Evolutionary conservation across 2,797 vertebrate species (phyloP).

Genomic region (Xiphophorus birchmanni): DNA sequence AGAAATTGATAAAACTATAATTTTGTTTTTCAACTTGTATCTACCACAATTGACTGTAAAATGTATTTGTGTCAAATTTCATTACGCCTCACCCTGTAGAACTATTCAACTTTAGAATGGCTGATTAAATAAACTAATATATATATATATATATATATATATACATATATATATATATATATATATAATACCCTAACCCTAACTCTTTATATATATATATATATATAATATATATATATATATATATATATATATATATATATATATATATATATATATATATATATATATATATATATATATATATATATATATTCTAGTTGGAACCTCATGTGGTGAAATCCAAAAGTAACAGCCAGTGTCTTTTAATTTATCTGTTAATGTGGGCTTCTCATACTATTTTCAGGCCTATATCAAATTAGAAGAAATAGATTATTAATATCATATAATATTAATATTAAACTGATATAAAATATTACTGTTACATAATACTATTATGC

Average conservation of each 20-base stretch:
- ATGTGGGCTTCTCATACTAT: neutral
- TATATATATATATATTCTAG: too few relatives aligned
- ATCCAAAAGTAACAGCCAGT: neutral
- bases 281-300: too few relatives aligned
- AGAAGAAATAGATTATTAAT: neutral
- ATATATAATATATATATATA: too few relatives aligned
- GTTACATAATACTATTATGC: neutral
- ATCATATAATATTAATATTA: neutral
- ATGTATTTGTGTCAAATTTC: neutral
- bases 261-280: too few relatives aligned
- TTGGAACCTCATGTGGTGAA: neutral
- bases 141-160: too few relatives aligned
- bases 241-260: too few relatives aligned
- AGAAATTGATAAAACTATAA: neutral
- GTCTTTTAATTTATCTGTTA: neutral
- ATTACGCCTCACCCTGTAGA: neutral
- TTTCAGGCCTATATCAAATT: neutral
- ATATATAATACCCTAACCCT: too few relatives aligned
- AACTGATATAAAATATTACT: too few relatives aligned
- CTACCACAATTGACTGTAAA: neutral
- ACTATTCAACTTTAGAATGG: neutral
- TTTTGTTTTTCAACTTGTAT: neutral
- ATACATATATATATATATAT: too few relatives aligned
- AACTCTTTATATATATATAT: too few relatives aligned
- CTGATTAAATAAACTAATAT: neutral